Percentiles rank a stretch among this genome's conserved stretches.
phyloP scores from a whole-genome alignment of 2,888 invertebrate species.

The Dendrolimus pini region DNA sequence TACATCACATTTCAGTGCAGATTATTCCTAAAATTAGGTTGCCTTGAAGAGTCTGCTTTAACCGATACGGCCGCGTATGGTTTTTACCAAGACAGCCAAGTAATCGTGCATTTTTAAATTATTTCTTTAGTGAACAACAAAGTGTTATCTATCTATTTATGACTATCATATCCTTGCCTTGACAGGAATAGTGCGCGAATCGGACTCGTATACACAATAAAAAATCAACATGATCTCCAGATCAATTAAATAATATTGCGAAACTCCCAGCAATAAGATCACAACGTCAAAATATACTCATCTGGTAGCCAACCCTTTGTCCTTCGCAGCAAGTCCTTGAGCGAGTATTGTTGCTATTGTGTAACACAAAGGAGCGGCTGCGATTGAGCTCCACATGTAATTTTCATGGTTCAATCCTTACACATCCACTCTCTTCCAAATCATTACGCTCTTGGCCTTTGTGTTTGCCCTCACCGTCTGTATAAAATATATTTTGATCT shows the following conservation, averaged over 20 bases:
- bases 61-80: no score
- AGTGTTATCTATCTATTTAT: no score
- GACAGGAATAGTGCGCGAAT: no score
- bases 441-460: slow-evolving; percentile 71
- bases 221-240: neutral
- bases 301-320: slow-evolving; percentile 54
- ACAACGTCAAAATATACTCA: slow-evolving; percentile 10
- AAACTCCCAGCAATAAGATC: slow-evolving; percentile 11
- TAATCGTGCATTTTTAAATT: no score
- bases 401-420: slow-evolving; percentile 67
- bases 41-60: no score
- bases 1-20: no score
- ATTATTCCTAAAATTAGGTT: no score
- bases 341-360: slow-evolving; percentile 58
- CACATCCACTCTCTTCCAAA: slow-evolving; percentile 70
- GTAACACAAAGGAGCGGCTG: slow-evolving; percentile 60
- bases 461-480: slow-evolving; percentile 41
- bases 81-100: no score
- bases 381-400: slow-evolving; percentile 66
- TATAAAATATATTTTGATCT: neutral
- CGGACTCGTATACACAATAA: no score
- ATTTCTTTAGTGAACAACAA: no score
- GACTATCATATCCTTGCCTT: no score
- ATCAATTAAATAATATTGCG: slow-evolving; percentile 16
- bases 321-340: slow-evolving; percentile 67